Evolutionary conservation across 2,797 vertebrate species (phyloP).

Genomic region (Acipenser ruthenus): DNA sequence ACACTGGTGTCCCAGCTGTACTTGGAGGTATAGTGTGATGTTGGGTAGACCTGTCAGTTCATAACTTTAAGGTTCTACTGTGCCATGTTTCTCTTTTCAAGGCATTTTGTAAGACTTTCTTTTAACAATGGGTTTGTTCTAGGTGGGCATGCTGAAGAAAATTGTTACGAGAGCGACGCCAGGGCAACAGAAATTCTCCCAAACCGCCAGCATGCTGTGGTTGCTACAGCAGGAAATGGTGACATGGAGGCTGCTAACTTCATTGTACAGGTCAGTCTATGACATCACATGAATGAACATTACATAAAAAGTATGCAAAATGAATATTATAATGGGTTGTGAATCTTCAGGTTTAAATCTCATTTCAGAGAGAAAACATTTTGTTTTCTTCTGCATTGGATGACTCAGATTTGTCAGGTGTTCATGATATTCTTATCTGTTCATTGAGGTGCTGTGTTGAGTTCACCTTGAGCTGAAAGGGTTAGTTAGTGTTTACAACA

Average conservation of each 20-base stretch:
- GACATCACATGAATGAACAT: too few relatives aligned
- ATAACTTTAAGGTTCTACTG: not conserved
- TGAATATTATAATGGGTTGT: too few relatives aligned
- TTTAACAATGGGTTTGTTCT: constrained; percentile 1
- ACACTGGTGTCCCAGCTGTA: not conserved
- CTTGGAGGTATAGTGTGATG: not conserved
- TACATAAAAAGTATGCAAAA: too few relatives aligned
- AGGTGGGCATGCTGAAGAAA: constrained; percentile 83
- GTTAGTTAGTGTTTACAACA: too few relatives aligned
- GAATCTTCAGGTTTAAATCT: too few relatives aligned
- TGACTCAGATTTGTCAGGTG: too few relatives aligned
- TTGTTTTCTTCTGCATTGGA: too few relatives aligned
- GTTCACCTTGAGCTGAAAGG: too few relatives aligned
- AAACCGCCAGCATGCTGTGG: constrained; percentile 88
- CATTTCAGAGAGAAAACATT: too few relatives aligned
- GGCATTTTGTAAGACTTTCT: too few relatives aligned
- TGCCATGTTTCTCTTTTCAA: not conserved
- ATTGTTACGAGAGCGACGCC: constrained; percentile 78
- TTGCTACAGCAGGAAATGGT: constrained; percentile 91
- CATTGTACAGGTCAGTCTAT: constrained; percentile 76
- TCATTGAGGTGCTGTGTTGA: too few relatives aligned
- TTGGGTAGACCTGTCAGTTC: not conserved
- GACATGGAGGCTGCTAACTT: constrained; percentile 86
- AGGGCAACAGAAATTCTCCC: constrained; percentile 83
- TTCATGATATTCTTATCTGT: too few relatives aligned